Percentiles rank a stretch among this genome's conserved stretches.
phyloP scores from a whole-genome alignment of 2,113 vertebrate species.

The Sinocyclocheilus maitianheensis region DNA sequence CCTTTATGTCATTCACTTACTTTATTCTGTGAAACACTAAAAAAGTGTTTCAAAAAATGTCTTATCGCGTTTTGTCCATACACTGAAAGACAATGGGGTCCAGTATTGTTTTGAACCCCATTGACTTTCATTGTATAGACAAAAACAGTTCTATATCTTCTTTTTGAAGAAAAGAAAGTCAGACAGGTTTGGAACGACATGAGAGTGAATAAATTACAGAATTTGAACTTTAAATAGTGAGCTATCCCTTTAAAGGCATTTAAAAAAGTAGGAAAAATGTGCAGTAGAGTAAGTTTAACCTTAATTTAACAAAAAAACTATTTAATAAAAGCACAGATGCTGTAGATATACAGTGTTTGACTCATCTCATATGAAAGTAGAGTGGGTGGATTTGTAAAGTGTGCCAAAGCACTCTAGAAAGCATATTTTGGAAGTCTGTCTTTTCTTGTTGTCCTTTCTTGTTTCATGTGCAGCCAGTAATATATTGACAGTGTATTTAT shows the following conservation, averaged over 20 bases:
- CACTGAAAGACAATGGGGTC: background rate
- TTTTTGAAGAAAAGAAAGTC: background rate
- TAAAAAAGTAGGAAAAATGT: background rate
- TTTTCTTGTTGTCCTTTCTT: background rate
- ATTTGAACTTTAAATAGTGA: background rate
- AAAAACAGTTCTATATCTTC: too few species aligned
- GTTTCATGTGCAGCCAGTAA: background rate
- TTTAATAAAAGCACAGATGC: background rate
- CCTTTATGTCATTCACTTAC: background rate
- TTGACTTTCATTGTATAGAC: background rate
- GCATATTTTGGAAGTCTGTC: background rate
- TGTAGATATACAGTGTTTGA: background rate
- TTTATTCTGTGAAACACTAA: background rate
- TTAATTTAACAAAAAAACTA: background rate
- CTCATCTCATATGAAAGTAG: background rate
- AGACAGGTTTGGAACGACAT: background rate
- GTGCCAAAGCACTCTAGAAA: background rate
- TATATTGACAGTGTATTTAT: background rate
- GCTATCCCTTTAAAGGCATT: background rate
- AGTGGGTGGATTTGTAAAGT: background rate
- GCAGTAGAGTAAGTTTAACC: background rate
- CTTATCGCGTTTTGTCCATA: background rate
- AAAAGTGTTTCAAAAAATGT: background rate
- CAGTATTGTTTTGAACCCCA: background rate
- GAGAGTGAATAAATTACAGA: background rate